phyloP scores from a whole-genome alignment of 1,140 invertebrate genomes.

The Cydia pomonella region DNA sequence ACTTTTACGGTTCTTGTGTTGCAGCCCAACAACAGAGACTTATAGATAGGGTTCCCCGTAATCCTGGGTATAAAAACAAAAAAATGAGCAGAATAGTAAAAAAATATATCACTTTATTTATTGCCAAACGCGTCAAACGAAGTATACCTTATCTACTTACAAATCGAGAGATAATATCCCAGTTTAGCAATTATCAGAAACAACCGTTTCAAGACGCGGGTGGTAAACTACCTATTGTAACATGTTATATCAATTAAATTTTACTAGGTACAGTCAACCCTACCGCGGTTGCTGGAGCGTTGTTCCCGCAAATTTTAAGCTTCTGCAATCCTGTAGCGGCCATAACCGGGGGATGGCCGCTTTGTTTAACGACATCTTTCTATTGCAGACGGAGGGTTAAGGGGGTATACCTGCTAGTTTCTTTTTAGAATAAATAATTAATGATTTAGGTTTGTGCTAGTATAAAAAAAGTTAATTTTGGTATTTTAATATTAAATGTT shows the following conservation, averaged over 20 bases:
- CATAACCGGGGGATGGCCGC: conserved; percentile 22
- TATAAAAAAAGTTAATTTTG: neutral
- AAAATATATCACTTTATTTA: too few relatives aligned
- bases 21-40: too few relatives aligned
- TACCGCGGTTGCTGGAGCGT: conserved; percentile 20
- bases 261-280: conserved; percentile 21
- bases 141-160: neutral
- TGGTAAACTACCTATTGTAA: conserved; percentile 17
- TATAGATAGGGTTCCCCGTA: too few relatives aligned
- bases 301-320: conserved; percentile 37
- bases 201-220: neutral
- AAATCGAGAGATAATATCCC: neutral
- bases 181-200: neutral
- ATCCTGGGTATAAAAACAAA: too few relatives aligned
- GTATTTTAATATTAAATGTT: neutral
- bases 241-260: neutral
- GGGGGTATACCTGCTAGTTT: conserved; percentile 4
- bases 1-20: too few relatives aligned
- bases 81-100: neutral
- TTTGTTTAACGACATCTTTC: conserved; percentile 37
- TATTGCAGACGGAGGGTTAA: conserved; percentile 13
- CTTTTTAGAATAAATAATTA: neutral
- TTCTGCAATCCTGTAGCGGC: conserved; percentile 32
- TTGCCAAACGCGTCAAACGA: neutral
- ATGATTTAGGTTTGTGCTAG: neutral